phyloP scores from a whole-genome alignment of 2,888 invertebrate species.

The Blera fallax region DNA sequence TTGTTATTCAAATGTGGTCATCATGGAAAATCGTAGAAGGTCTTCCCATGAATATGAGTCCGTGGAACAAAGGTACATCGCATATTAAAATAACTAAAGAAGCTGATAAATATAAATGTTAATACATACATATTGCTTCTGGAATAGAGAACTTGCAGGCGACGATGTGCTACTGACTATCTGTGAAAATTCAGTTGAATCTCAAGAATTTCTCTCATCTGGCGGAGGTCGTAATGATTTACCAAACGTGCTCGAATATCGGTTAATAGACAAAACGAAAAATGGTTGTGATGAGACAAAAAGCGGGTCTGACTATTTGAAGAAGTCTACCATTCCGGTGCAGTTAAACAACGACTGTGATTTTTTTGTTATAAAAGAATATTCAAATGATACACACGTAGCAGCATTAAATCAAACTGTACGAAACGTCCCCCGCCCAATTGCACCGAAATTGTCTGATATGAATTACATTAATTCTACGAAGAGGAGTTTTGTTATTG shows the following conservation, averaged over 20 bases:
- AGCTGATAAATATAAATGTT: neutral
- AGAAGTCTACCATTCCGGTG: constrained; percentile 44
- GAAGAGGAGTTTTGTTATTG: neutral
- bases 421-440: neutral
- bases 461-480: neutral
- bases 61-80: constrained; percentile 1
- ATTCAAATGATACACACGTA: constrained; percentile 33
- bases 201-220: constrained; percentile 75
- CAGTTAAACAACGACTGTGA: constrained; percentile 79
- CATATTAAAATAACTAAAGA: neutral
- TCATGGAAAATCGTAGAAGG: constrained; percentile 12
- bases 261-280: neutral
- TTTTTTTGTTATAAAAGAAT: constrained; percentile 78
- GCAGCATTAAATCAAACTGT: neutral
- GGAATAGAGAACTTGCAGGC: neutral
- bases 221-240: neutral
- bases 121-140: neutral
- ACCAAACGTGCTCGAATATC: neutral
- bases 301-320: neutral
- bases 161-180: constrained; percentile 76
- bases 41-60: neutral
- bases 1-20: neutral
- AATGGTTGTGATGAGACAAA: neutral
- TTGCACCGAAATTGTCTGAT: constrained; percentile 19
- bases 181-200: constrained; percentile 78